Conservation (phyloP, 2,113 vertebrate genomes). For the Pogona vitticeps region DNA sequence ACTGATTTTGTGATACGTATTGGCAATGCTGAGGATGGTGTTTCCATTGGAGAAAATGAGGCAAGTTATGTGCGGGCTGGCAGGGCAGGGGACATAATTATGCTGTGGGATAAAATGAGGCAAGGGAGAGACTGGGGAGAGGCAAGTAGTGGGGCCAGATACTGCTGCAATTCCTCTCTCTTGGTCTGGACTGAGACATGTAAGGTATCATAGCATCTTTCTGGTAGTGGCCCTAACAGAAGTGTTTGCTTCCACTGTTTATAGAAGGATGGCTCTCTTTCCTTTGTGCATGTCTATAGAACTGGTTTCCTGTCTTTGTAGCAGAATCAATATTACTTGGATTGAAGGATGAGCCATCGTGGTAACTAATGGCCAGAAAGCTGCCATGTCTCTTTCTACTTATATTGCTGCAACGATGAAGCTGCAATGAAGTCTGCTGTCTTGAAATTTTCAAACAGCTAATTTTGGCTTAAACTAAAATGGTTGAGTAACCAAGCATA, state of each 20-base stretch:
- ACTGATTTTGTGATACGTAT: conserved; percentile 97
- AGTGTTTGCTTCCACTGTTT: neutral
- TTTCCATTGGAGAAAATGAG: conserved; percentile 70
- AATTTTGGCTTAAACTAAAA: too few species aligned
- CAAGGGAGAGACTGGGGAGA: too few species aligned
- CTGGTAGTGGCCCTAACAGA: neutral
- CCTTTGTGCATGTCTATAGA: neutral
- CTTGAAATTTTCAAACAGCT: neutral
- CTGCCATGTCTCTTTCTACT: neutral
- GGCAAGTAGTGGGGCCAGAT: neutral
- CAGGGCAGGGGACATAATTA: too few species aligned
- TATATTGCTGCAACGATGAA: neutral
- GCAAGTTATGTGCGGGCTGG: conserved; percentile 35
- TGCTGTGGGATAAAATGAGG: neutral
- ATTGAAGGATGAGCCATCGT: too few species aligned
- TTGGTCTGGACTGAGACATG: neutral
- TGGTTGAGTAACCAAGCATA: neutral
- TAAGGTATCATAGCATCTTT: neutral
- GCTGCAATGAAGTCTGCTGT: neutral
- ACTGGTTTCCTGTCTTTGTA: neutral
- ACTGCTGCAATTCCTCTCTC: neutral
- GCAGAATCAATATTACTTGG: neutral
- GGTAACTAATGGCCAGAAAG: neutral
- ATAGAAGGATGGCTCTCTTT: neutral
- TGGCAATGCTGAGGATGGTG: conserved; percentile 87